Base-by-base conservation (phyloP, 1,140 invertebrate genomes). In the Maconellicoccus hirsutus region DNA sequence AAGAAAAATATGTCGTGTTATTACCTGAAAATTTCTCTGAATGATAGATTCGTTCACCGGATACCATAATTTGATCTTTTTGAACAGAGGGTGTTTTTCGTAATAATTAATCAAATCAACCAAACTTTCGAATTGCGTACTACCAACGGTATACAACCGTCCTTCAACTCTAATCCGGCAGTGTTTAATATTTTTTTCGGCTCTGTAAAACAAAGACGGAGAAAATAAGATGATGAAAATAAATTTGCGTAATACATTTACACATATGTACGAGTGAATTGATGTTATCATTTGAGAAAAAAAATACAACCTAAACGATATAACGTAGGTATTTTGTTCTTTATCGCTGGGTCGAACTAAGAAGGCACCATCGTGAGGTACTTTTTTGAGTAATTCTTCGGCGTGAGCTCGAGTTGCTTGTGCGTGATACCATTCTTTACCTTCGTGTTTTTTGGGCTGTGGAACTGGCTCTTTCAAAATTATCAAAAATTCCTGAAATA, bases 131-230 rank as follows among this genome's bases (percentile, higher is more conserved):
- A 97, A 98, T 77, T 92, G 89, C 52, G 90, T 89, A 1, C 86
- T 89, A 12, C 94, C 94, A 75, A 98, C 93, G 0, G 88, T 89
- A 77, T 93, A 98, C 0, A 96, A 78, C 0, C 94, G 83, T 2
- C 93, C 94, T 78, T 98, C 95, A 59, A 91, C 82, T 78, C 92
- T 92, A 26, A 98, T 93, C 70, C 92, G 85, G 80, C 96, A 98
- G 78, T 98, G 95, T 77, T 97, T 98, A 71, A 98, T 96, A 80
- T 93, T 91, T 22, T 89, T 90, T 76, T 96, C 92, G 23, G 91
- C 92, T 77, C 93, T 94, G 76, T n/a, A n/a, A 72, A 75, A 77
- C 72, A 81, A 79, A 6, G 29, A n/a, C n/a, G n/a, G n/a, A n/a
- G n/a, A n/a, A n/a, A n/a, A n/a, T n/a, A n/a, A n/a, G n/a, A n/a